Conservation (phyloP, 2,797 vertebrate genomes). For the Cirrhinus molitorella region DNA sequence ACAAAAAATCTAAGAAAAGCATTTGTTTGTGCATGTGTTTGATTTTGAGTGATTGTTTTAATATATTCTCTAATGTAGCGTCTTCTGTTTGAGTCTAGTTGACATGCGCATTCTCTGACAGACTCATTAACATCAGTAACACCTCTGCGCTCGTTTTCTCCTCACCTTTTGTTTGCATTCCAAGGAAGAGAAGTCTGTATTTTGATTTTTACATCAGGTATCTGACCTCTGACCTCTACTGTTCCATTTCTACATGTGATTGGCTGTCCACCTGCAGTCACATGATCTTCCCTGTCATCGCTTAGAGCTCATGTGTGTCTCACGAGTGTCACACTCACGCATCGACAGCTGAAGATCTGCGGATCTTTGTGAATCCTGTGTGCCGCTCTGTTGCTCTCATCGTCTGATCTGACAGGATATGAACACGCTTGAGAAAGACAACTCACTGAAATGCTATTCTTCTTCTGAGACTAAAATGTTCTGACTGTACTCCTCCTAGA, state of each 20-base stretch:
- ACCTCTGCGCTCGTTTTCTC: background rate
- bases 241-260: slow-evolving; percentile 11
- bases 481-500: too few relatives aligned
- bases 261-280: slow-evolving; percentile 6
- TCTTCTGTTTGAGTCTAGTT: too few relatives aligned
- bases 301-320: background rate
- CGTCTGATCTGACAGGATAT: background rate
- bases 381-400: background rate
- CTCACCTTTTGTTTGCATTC: slow-evolving; percentile 82
- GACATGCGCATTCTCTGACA: too few relatives aligned
- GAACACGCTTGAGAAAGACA: too few relatives aligned
- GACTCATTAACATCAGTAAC: too few relatives aligned
- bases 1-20: too few relatives aligned
- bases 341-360: background rate
- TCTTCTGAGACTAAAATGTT: too few relatives aligned
- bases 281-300: background rate
- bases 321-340: background rate
- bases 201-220: slow-evolving; percentile 99
- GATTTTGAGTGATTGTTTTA: too few relatives aligned
- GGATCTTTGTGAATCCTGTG: background rate
- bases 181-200: slow-evolving; percentile 97
- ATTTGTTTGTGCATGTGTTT: too few relatives aligned
- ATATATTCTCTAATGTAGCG: too few relatives aligned
- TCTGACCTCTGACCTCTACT: slow-evolving; percentile 70
- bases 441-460: too few relatives aligned